Conservation (phyloP, 1,140 invertebrate genomes). For the Megathymus violae region DNA sequence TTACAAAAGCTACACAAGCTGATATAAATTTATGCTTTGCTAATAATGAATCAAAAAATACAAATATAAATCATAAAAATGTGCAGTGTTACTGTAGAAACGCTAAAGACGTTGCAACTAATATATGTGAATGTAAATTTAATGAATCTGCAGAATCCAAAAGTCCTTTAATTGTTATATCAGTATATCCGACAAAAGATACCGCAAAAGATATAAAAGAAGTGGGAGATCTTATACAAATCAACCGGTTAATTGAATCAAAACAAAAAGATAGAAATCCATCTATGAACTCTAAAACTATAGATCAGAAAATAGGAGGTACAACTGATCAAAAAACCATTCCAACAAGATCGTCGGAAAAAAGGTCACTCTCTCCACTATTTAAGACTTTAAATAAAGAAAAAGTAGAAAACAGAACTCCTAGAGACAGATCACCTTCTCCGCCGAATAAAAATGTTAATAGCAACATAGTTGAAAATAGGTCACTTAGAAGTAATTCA, state of each 20-base stretch:
- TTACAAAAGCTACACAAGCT: constrained; percentile 58
- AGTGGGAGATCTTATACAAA: constrained; percentile 5
- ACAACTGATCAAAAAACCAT: background rate
- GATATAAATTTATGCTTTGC: constrained; percentile 42
- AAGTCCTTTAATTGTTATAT: constrained; percentile 71
- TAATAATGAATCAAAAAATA: constrained; percentile 31
- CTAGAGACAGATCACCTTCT: background rate
- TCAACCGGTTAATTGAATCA: constrained; percentile 2
- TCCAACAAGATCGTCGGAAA: background rate
- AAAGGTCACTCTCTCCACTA: background rate
- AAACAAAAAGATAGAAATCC: background rate
- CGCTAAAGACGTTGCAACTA: constrained; percentile 28
- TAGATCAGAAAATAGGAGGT: background rate
- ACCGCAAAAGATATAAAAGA: constrained; percentile 30
- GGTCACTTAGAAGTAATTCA: constrained; percentile 32
- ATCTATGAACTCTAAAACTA: background rate
- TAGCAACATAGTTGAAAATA: constrained; percentile 9
- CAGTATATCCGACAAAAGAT: constrained; percentile 67
- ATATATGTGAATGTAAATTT: constrained; percentile 24
- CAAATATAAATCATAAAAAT: constrained; percentile 41
- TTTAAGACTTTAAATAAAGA: background rate
- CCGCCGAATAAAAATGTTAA: background rate
- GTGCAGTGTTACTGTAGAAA: constrained; percentile 47
- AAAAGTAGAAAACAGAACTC: background rate
- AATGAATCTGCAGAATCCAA: constrained; percentile 42